Evolutionary conservation across 2,797 vertebrate genomes (phyloP).

Genomic region (Myotis findleyi): DNA sequence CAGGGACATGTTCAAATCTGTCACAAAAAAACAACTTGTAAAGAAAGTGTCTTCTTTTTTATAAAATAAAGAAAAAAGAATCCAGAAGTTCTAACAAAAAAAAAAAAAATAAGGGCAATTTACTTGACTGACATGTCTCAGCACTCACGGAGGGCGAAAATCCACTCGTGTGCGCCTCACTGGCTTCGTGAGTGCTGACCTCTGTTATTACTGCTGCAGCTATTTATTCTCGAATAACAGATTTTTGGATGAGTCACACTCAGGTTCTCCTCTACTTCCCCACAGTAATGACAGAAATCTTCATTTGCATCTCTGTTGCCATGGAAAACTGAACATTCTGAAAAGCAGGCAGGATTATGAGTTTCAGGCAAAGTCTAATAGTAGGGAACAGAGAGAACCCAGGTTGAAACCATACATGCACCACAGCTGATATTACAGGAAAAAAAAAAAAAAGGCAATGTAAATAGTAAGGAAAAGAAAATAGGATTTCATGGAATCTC

Average conservation of each 20-base stretch:
- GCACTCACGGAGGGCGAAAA: neutral
- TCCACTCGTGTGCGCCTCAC: neutral
- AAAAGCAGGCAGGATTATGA: conserved; percentile 61
- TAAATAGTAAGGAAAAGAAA: conserved; percentile 9
- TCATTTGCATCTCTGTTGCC: conserved; percentile 65
- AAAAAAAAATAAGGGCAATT: conserved; percentile 36
- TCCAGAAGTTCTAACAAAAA: conserved; percentile 10
- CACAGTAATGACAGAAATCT: conserved; percentile 43
- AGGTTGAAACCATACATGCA: conserved; percentile 10
- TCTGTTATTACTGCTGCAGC: conserved; percentile 33
- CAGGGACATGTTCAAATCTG: neutral
- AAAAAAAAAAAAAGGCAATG: neutral
- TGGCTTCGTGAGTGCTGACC: neutral
- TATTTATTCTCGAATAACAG: conserved; percentile 56
- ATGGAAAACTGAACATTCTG: conserved; percentile 61
- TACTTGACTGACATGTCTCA: neutral
- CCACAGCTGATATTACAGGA: neutral
- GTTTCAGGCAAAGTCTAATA: conserved; percentile 52
- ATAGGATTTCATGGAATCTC: neutral
- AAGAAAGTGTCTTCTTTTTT: neutral
- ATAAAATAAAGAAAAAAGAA: neutral
- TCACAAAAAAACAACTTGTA: neutral
- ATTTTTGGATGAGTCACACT: conserved; percentile 50
- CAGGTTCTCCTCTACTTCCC: conserved; percentile 43
- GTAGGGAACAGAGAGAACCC: conserved; percentile 7